Evolutionary conservation across 2,797 vertebrate genomes (phyloP), one percentile per base, ranked within the genome.

Genomic region (Myiotriccus ornatus): DNA sequence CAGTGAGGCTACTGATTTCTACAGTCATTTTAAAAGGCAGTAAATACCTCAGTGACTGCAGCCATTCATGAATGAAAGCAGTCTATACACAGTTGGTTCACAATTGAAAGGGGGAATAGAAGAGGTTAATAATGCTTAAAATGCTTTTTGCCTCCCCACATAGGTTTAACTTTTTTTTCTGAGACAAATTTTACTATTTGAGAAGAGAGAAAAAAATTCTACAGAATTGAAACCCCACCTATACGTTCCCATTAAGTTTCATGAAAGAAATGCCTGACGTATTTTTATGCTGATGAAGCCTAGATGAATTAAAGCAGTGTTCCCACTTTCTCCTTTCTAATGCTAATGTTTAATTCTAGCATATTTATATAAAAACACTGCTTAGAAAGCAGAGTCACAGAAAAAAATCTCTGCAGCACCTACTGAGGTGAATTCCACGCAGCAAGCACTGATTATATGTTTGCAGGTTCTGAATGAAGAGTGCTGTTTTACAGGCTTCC

Each of bases 1-100:
- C 46, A 73, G 32, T 37, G 32, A 88, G 73, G 80, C 55, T 57
- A 23, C 67, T 27, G 78, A 84, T 82, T 89, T 65, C 89, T 49
- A 13, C 46, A 82, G 74, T 64, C n/a, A 14, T 79, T 69, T 84
- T n/a, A 63, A 94, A 50, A 39, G 52, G 47, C 89, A 90, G 21
- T 87, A 89, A 84, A 84, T 93, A 92, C 73, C 74, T 84, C 73
- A 15, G 70, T 94, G 84, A 94, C 86, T 95, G 70, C 92, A 92
- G 62, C 62, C 65, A 80, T 79, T 94, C 87, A 53, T 50, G 63
- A 88, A 68, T 64, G 50, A 88, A 88, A 84, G 74, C 59, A 56
- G 44, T 17, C 55, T 64, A 23, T 64, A 68, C 22, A 27, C 9
- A 10, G 60, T 49, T 60, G 37, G 5, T 64, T 89, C 60, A 62